Base-by-base conservation (phyloP, 2,113 vertebrate species). In the Recurvirostra avosetta region DNA sequence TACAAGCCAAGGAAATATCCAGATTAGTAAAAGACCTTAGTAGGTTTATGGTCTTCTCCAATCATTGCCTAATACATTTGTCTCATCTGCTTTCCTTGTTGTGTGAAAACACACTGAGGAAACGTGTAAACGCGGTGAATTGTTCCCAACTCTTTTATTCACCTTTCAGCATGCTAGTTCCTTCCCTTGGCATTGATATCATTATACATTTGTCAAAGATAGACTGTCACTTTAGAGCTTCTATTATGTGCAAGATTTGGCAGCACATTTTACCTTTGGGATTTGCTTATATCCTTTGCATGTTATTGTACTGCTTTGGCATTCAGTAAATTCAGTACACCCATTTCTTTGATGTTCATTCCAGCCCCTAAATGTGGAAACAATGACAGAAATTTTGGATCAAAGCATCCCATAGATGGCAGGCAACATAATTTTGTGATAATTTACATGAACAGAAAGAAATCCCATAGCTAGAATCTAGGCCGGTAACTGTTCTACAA, bases 301-400 rank as follows among this genome's bases (percentile, higher is more conserved):
- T 98, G 97, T 98, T 98, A 98, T 98, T 98, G 98, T 98, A 97
- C 97, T 97, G 97, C 93, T 97, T 90, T 98, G 98, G 98, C 97
- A 98, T 98, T 98, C 98, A 97, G 97, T 97, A 97, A 98, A 98
- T 97, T 97, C 98, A 96, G 29, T 95, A 97, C 97, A 96, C 96
- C 95, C 96, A 95, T 95, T 96, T 97, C 98, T 98, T 98, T 99
- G 98, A 98, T 98, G 98, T 98, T 94, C 96, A 96, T 98, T 98
- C 98, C 98, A 98, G 97, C 77, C 96, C 96, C 96, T 98, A 98
- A 98, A 98, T 98, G 98, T 98, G 98, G 98, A 98, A 98, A 98
- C 98, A 98, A 98, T 98, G 98, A 98, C 97, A 97, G 95, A 98
- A 96, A 98, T 94, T 98, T 97, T 98, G 97, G 97, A 98, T 98